These are phyloP conservation scores for Lagopus muta DNA, from an alignment of 2,113 vertebrate genomes.

Conservation along the genomic window DNA sequence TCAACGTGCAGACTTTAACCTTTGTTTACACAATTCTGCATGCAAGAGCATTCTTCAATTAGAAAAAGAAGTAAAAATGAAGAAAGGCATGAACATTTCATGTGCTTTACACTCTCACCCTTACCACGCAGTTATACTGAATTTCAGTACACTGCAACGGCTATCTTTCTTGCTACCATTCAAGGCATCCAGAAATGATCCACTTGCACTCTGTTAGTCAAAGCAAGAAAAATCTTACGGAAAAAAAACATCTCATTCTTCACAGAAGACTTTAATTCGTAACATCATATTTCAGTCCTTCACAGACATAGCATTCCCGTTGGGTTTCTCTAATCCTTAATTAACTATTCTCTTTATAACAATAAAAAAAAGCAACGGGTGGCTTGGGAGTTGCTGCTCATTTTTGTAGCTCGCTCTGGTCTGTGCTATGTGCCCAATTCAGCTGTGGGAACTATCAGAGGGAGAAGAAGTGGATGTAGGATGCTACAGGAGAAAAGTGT, in stretches of 20 bases:
- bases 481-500: background rate
- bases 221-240: background rate
- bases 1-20: background rate
- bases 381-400: background rate
- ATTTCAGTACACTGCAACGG: fast-evolving
- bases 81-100: background rate
- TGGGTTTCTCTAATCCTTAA: background rate
- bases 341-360: constrained; percentile 14
- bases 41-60: background rate
- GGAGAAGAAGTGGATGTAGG: background rate
- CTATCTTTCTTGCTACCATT: background rate
- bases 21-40: background rate
- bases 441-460: background rate
- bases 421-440: fast-evolving
- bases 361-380: background rate
- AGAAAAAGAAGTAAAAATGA: background rate
- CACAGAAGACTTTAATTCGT: background rate
- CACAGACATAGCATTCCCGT: background rate
- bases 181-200: background rate
- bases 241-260: background rate
- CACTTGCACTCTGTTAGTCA: fast-evolving
- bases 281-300: background rate
- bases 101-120: background rate
- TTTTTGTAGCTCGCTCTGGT: background rate
- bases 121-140: background rate